Evolutionary conservation across 2,888 invertebrate species (phyloP), one percentile per base, ranked within the genome.

Genomic region (Lottia scabra): DNA sequence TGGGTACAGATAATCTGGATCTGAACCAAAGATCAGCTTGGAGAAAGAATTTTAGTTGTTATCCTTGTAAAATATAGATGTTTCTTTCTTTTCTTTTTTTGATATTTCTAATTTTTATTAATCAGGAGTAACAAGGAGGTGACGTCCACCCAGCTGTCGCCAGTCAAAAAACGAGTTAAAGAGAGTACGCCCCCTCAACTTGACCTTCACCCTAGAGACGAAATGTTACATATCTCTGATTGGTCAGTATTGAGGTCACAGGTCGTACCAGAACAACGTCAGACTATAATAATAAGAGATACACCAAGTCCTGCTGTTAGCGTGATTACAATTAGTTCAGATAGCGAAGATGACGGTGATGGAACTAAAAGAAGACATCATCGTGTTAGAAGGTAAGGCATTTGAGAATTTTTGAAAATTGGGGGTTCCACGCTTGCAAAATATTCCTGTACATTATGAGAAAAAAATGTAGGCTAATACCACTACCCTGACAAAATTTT

Each of bases 141-240:
- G 43, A 80, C 85, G 38, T 94, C 94, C 72, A 85, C 86, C 23
- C 97, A 97, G 88, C 91, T 98, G 84, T 97, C 97, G 84, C 98
- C 98, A 1, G 97, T 98, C 38, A 98, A 98, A 92, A 98, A 98
- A 89, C 93, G 98, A 23, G 97, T 98, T 63, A 98, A 98, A 90
- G 98, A 98, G 88, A 96, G 96, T 85, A 96, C 97, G 30, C 97
- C 97, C 30, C 97, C 90, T 13, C 82, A 85, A 46, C 19, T 77
- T n/a, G 56, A 56, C 56, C 56, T 23, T 56, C 56, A 56, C 19
- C 13, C 56, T 23, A 19, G 56, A 63, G 79, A 80, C 6, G 78
- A 74, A 27, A 74, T 71, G n/a, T 70, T 77, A 56, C 78, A 73
- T 46, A 70, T 76, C 27, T 65, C 74, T 44, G 72, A 66, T 64